phyloP scores from a whole-genome alignment of 1,140 invertebrate species.

The Thrips palmi region DNA sequence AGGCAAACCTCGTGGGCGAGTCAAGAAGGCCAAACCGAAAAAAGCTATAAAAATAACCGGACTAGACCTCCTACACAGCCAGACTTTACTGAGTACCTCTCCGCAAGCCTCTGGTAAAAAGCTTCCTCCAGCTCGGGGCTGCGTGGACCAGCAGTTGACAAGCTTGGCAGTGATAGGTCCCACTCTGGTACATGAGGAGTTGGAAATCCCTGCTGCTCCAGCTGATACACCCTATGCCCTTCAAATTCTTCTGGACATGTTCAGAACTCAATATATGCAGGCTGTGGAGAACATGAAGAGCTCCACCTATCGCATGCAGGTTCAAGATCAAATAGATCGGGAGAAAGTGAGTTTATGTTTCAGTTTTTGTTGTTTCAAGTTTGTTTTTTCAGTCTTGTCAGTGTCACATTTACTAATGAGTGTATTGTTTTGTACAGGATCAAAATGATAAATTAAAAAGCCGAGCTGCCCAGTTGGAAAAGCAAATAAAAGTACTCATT shows the following conservation, averaged over 20 bases:
- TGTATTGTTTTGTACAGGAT: constrained; percentile 33
- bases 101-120: constrained; percentile 45
- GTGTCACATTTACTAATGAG: neutral
- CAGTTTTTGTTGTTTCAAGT: neutral
- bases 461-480: constrained; percentile 66
- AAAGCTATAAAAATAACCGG: constrained; percentile 57
- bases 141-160: constrained; percentile 74
- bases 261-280: constrained; percentile 58
- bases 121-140: constrained; percentile 64
- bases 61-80: constrained; percentile 72
- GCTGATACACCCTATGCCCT: constrained; percentile 64
- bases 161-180: constrained; percentile 35
- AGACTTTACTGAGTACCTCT: constrained; percentile 72
- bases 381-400: neutral
- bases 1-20: constrained; percentile 23
- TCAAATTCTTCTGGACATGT: constrained; percentile 67
- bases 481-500: constrained; percentile 77
- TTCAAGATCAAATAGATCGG: constrained; percentile 57
- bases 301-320: constrained; percentile 46
- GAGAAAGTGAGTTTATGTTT: constrained; percentile 38
- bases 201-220: constrained; percentile 58
- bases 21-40: constrained; percentile 36
- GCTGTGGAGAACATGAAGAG: constrained; percentile 66
- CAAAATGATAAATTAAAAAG: constrained; percentile 59
- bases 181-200: constrained; percentile 49